phyloP scores from a whole-genome alignment of 2,113 vertebrate genomes.

The Poicephalus meyeri region DNA sequence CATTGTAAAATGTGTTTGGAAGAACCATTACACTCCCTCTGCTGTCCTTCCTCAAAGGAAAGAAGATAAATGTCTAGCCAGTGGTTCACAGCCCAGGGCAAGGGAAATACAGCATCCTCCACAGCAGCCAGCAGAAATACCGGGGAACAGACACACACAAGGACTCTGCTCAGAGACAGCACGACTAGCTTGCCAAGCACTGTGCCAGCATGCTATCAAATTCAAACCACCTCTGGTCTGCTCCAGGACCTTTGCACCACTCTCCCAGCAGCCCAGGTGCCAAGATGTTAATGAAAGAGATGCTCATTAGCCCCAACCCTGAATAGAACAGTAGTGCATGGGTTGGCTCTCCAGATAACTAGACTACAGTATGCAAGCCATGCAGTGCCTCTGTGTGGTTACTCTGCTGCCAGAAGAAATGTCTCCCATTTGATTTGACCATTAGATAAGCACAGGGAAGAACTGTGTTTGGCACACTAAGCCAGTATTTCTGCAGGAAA shows the following conservation, averaged over 20 bases:
- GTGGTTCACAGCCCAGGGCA: background rate
- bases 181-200: rapidly evolving
- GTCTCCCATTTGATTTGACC: background rate
- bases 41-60: background rate
- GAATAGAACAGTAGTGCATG: background rate
- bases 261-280: background rate
- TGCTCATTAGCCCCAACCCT: background rate
- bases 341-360: background rate
- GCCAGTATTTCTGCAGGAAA: background rate
- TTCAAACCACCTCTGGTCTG: background rate
- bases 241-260: background rate
- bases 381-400: background rate
- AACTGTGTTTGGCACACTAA: background rate
- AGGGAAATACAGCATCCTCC: background rate
- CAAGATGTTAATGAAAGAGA: background rate
- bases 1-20: background rate
- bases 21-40: background rate
- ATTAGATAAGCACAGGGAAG: background rate
- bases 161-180: rapidly evolving
- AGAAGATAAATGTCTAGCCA: background rate
- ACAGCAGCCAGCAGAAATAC: background rate
- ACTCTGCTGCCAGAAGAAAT: background rate
- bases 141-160: rapidly evolving
- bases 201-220: rapidly evolving
- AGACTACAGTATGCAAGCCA: background rate